phyloP scores from a whole-genome alignment of 2,113 vertebrate genomes.

The Lepisosteus oculatus region DNA sequence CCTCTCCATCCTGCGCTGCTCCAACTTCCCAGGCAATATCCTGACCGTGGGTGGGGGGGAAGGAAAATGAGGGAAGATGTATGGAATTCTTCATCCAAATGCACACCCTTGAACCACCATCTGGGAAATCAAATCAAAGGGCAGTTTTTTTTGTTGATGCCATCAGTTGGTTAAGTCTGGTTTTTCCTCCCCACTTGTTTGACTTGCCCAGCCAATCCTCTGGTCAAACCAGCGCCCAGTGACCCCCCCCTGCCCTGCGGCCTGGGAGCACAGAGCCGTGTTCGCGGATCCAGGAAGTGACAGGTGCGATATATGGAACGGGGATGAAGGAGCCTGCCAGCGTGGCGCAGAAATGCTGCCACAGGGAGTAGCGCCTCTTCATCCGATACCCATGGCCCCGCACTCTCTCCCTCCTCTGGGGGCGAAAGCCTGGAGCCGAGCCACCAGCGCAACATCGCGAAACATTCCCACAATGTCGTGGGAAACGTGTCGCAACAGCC shows the following conservation, averaged over 20 bases:
- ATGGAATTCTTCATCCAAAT: too few relatives aligned
- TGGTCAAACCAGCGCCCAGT: too few relatives aligned
- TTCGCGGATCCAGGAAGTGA: not conserved
- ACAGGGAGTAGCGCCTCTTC: not conserved
- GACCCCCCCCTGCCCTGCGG: not conserved
- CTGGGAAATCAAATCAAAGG: too few relatives aligned
- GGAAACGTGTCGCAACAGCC: not conserved
- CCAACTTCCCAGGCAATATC: too few relatives aligned
- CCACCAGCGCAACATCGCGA: not conserved
- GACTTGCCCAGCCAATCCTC: too few relatives aligned
- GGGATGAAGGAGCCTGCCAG: not conserved
- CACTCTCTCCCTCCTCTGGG: not conserved
- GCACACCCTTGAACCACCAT: too few relatives aligned
- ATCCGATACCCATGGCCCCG: not conserved
- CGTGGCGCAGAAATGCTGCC: not conserved
- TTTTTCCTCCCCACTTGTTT: too few relatives aligned
- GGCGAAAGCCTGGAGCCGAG: not conserved
- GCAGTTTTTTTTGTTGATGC: too few relatives aligned
- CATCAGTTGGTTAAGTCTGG: too few relatives aligned
- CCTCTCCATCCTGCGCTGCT: too few relatives aligned
- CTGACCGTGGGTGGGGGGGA: too few relatives aligned
- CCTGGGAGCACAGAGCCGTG: not conserved
- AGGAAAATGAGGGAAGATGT: too few relatives aligned
- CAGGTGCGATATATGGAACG: not conserved
- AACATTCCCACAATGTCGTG: not conserved